Evolutionary conservation across 2,888 invertebrate species (phyloP), one percentile per base, ranked within the genome.

Genomic region (Eledona agricola): DNA sequence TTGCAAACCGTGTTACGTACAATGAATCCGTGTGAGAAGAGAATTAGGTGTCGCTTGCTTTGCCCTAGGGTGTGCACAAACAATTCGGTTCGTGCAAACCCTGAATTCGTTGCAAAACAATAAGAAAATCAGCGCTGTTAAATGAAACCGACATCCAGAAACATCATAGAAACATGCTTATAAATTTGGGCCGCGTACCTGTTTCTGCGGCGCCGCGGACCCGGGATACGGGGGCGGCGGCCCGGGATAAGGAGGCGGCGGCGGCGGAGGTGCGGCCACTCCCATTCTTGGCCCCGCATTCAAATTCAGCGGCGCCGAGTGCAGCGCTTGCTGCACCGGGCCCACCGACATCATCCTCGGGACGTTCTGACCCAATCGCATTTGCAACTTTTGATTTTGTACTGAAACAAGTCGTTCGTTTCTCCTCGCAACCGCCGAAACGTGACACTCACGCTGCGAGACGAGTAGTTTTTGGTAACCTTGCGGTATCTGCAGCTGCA

Each of bases 201-300:
- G 64, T 50, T 64, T 64, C 35, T 64, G 67, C 34, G 64, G 59
- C 7, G 63, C 60, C 4, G 69, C 76, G 4, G 80, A 83, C 60
- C 83, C 84, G 13, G 86, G 86, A 69, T 85, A 86, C 1, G 83
- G 83, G n/a, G 85, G 85, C 7, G 87, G 85, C 3, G 86, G 87
- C 32, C 86, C 87, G 11, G 86, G 85, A 74, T 85, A 83, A 49
- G 88, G 86, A 16, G 89, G 89, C 42, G 88, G 89, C 1, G 88
- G 88, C 15, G 86, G 85, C 4, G 86, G 82, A 0, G 80, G 79
- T 1, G 78, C 78, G 13, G 76, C 74, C 7, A 60, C 54, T 2
- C 72, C 73, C 16, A 77, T 72, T 55, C 78, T 70, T 6, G 77
- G 73, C 4, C 77, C 67, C 1, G 81, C 77, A 1, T 75, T 66